Evolutionary conservation across 2,797 vertebrate species (phyloP), one percentile per base, ranked within the genome.

Genomic region (Siniperca obscura): DNA sequence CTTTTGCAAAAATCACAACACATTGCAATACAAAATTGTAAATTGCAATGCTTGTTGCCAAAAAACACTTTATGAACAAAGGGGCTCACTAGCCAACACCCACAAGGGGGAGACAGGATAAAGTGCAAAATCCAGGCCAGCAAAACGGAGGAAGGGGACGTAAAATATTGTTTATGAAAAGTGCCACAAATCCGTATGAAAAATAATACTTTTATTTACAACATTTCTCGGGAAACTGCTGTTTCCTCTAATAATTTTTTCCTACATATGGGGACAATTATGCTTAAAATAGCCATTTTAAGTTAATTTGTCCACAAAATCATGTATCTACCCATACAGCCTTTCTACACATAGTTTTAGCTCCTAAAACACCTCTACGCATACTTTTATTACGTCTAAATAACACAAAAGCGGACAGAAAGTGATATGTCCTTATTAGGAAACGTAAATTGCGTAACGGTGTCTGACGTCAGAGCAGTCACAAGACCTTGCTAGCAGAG

Each of bases 391-490:
- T 7, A 16, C 14, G 14, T 19, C 0, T 16, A 8, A 13, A 36
- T 13, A 1, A 52, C 34, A 25, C 4, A 53, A 7, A 25, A 25
- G 40, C 27, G 19, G 46, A 22, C 53, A 27, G 40, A 38, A 46
- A 27, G 70, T 36, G 21, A 13, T 3, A 62, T 62, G 56, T 55
- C 92, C 92, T 86, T 95, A 90, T 94, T 87, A 91, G 90, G 93
- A 86, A 81, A 80, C 57, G 55, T 9, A 0, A 14, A 66, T 95
- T 95, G 92, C 93, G 93, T 95, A 95, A 95, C 27, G 70, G 1
- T 3, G 52, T 66, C 12, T 96, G 95, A 95, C 94, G 95, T 95
- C 95, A 94, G 34, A 78, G 67, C 79, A 90, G 95, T 96, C 95
- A 96, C 92, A 92, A 94, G 96, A 95, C 93, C 48, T 8, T 0